Conservation (phyloP, 2,888 invertebrate species). For the Drosophila diplacantha region DNA sequence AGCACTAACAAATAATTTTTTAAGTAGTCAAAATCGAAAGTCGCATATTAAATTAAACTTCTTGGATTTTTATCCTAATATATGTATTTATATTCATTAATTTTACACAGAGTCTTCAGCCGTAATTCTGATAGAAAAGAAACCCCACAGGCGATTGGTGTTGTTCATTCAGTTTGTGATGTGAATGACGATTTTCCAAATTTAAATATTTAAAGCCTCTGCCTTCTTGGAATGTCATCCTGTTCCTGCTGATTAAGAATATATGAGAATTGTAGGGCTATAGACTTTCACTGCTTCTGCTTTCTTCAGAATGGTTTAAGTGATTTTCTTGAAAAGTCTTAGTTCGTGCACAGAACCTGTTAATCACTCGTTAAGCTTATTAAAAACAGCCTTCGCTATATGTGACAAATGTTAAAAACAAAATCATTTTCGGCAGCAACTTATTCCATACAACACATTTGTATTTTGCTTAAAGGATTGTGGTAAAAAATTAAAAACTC, state of each 20-base stretch:
- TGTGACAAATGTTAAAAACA: neutral
- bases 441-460: neutral
- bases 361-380: neutral
- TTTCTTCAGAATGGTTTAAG: no score
- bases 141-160: no score
- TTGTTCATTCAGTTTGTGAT: neutral
- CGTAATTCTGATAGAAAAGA: neutral
- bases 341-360: neutral
- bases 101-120: neutral
- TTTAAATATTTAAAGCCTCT: neutral
- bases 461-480: slow-evolving; percentile 2
- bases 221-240: neutral
- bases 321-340: no score
- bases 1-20: neutral
- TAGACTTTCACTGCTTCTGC: no score
- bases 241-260: no score
- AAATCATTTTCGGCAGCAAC: slow-evolving; percentile 11
- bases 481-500: slow-evolving; percentile 14
- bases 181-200: neutral
- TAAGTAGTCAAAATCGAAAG: neutral
- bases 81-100: neutral
- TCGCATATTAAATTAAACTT: neutral
- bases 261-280: no score
- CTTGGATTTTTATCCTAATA: no score
- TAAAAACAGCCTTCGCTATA: neutral